phyloP scores from a whole-genome alignment of 2,797 vertebrate genomes.

The Catharus ustulatus region DNA sequence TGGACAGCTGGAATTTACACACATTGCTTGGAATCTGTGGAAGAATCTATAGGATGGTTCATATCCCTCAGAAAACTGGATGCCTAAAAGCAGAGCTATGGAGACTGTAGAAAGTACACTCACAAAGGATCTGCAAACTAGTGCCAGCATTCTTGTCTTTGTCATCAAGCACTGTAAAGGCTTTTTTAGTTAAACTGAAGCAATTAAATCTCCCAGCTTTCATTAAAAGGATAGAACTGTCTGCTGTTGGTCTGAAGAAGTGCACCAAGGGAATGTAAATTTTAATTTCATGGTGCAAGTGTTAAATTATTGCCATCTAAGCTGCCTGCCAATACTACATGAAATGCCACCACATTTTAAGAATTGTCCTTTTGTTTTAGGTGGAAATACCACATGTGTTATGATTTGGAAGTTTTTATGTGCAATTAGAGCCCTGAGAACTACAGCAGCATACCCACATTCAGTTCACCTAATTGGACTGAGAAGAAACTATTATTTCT shows the following conservation, averaged over 20 bases:
- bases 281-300: slow-evolving; percentile 86
- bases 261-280: slow-evolving; percentile 83
- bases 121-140: slow-evolving; percentile 72
- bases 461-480: slow-evolving; percentile 50
- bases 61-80: background rate
- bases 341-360: slow-evolving; percentile 81
- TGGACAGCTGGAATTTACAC: slow-evolving; percentile 31
- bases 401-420: slow-evolving; percentile 70
- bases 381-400: slow-evolving; percentile 77
- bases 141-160: slow-evolving; percentile 72
- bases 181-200: slow-evolving; percentile 81
- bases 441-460: slow-evolving; percentile 60
- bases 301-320: slow-evolving; percentile 76
- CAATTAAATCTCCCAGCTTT: slow-evolving; percentile 87
- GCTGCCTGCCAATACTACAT: slow-evolving; percentile 76
- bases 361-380: slow-evolving; percentile 87
- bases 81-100: background rate
- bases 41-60: background rate
- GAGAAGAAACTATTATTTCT: slow-evolving; percentile 60
- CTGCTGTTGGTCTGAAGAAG: slow-evolving; percentile 76
- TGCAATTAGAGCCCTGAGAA: slow-evolving; percentile 77
- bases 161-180: slow-evolving; percentile 75
- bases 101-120: background rate
- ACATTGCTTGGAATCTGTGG: background rate
- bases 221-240: slow-evolving; percentile 83